phyloP scores from a whole-genome alignment of 2,888 invertebrate genomes.

The Lamproptera curius region DNA sequence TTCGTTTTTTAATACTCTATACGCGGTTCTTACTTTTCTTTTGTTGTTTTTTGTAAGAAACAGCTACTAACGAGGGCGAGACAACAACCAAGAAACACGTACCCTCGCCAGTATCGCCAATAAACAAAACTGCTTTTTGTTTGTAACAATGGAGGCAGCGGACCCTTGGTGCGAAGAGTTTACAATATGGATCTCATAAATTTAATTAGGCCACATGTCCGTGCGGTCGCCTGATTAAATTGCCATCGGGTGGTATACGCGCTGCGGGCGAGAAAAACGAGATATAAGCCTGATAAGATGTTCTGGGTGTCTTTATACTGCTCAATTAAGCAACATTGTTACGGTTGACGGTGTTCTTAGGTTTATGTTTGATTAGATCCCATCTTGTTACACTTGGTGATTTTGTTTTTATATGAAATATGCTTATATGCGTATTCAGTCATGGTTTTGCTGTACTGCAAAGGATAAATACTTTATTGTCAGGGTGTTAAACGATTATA shows the following conservation, averaged over 20 bases:
- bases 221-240: constrained; percentile 37
- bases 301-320: constrained; percentile 10
- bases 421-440: no score
- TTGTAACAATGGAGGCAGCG: constrained; percentile 5
- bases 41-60: not conserved
- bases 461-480: no score
- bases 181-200: constrained; percentile 42
- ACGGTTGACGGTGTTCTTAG: not conserved
- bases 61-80: no score
- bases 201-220: constrained; percentile 59
- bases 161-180: not conserved
- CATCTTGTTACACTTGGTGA: no score
- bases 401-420: no score
- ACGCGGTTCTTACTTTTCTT: not conserved
- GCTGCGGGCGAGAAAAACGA: constrained; percentile 30
- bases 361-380: no score
- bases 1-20: not conserved
- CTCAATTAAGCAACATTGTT: constrained; percentile 23
- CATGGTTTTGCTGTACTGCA: no score
- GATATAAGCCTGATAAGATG: constrained; percentile 31
- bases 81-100: constrained; percentile 4
- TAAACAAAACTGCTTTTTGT: constrained; percentile 5
- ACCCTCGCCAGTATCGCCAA: constrained; percentile 2
- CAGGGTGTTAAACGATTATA: no score
- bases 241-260: constrained; percentile 50